Conservation (phyloP, 2,113 vertebrate genomes). For the Lepidiolamprologus cunningtoni region DNA sequence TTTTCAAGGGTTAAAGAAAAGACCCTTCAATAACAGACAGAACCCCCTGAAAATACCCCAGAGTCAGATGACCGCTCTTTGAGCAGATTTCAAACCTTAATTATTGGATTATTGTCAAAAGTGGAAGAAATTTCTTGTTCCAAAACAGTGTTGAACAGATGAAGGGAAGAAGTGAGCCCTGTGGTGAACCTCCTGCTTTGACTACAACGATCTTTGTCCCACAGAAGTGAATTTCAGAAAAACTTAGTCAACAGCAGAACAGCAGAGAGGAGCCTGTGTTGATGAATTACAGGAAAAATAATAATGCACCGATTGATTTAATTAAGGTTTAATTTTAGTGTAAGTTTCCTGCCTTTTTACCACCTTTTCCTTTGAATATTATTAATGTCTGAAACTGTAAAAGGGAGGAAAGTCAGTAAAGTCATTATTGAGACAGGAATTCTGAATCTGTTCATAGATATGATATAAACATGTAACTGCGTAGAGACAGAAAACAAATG, state of each 20-base stretch:
- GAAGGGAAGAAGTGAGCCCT: not conserved
- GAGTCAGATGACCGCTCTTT: rapidly evolving
- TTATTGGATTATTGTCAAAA: not conserved
- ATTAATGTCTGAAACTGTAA: not conserved
- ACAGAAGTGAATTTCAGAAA: not conserved
- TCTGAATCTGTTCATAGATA: not conserved
- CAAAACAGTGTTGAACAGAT: not conserved
- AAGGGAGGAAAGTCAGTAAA: not conserved
- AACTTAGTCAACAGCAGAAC: not conserved
- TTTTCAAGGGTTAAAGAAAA: rapidly evolving
- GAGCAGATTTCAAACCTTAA: not conserved
- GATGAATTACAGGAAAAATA: not conserved
- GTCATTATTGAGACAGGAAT: not conserved
- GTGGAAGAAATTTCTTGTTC: not conserved
- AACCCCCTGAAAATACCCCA: not conserved
- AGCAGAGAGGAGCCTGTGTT: not conserved
- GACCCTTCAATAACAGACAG: rapidly evolving
- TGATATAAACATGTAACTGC: rapidly evolving
- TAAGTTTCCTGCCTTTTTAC: not conserved
- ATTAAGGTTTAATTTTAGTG: not conserved
- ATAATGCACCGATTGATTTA: rapidly evolving
- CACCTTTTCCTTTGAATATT: not conserved
- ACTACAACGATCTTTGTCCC: not conserved
- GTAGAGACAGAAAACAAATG: rapidly evolving
- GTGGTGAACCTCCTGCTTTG: not conserved